phyloP scores from a whole-genome alignment of 1,140 invertebrate genomes.

The Sipha flava region DNA sequence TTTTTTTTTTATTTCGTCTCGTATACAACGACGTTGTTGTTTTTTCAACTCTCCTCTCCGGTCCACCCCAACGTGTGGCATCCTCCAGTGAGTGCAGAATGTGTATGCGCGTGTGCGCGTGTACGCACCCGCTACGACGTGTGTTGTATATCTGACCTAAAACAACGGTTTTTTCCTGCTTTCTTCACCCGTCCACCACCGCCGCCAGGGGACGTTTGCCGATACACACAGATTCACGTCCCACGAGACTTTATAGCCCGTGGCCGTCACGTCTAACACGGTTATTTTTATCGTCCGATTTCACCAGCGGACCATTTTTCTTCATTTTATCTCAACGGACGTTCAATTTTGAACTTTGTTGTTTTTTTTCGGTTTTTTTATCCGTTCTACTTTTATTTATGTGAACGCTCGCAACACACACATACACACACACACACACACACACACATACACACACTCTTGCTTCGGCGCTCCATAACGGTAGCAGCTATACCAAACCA shows the following conservation, averaged over 20 bases:
- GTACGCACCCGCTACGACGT: not conserved
- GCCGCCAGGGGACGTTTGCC: conserved; percentile 26
- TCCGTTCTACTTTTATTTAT: conserved; percentile 20
- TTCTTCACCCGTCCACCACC: not conserved
- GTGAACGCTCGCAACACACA: not conserved
- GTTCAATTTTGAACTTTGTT: conserved; percentile 31
- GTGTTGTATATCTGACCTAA: conserved; percentile 32
- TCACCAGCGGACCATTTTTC: conserved; percentile 32
- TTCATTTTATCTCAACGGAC: conserved; percentile 33
- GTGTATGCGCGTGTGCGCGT: not conserved
- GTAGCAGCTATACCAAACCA: not conserved
- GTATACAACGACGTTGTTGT: not conserved
- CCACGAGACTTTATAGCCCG: conserved; percentile 30
- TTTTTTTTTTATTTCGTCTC: not conserved
- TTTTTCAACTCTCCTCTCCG: not conserved
- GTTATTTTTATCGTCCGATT: conserved; percentile 32
- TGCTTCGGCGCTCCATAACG: too few relatives aligned
- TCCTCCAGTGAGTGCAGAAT: too few relatives aligned
- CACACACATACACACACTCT: not conserved
- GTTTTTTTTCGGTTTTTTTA: not conserved
- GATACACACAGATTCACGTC: conserved; percentile 26
- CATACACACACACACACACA: not conserved
- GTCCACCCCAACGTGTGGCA: not conserved
- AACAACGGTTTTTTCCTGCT: conserved; percentile 13
- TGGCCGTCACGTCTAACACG: conserved; percentile 30